Evolutionary conservation across 2,113 vertebrate species (phyloP), one percentile per base, ranked within the genome.

Genomic region (Morone chrysops): DNA sequence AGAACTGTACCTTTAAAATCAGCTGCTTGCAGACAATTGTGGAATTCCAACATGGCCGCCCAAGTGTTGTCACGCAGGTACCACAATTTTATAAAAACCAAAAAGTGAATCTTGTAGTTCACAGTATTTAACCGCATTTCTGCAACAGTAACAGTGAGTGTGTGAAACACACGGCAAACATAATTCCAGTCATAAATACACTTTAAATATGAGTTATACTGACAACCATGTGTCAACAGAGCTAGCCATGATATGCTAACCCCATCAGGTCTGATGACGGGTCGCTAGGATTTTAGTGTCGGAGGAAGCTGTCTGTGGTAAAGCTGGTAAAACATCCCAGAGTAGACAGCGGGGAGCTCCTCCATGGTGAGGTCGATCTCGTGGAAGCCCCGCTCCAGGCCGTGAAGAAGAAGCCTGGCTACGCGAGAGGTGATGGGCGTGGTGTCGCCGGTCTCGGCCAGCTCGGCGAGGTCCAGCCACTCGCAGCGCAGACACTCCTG

Each of bases 401-500:
- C 97, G 0, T 95, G 95, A 0, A 97, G 94, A 51, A 99, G 93
- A 2, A 99, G 95, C 75, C 75, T 90, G 38, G 97, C 97, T 0
- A 98, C 60, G 0, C 94, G 96, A 57, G 96, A 92, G 43, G 97
- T 98, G 89, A 99, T 95, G 43, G 96, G 97, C 0, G 97, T 97
- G 6, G 96, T 45, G 0, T 94, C 54, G 4, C 66, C 8, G 0
- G 92, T 94, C 80, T 74, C 54, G 45, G 92, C 94, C 8, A 99
- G 95, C 70, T 96, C 89, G 0, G 72, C 45, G 7, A 99, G 94
- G 63, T 95, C 93, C 93, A 98, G 94, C 98, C 97, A 99, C 48
- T 98, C 96, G 3, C 97, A 98, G 54, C 92, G 93, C 79, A 98
- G 83, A 83, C 98, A 99, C 87, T 99, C 98, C 36, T 96, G 95